These are phyloP conservation scores for Helicoverpa armigera DNA, from an alignment of 1,140 invertebrate genomes.

Conservation along the genomic window DNA sequence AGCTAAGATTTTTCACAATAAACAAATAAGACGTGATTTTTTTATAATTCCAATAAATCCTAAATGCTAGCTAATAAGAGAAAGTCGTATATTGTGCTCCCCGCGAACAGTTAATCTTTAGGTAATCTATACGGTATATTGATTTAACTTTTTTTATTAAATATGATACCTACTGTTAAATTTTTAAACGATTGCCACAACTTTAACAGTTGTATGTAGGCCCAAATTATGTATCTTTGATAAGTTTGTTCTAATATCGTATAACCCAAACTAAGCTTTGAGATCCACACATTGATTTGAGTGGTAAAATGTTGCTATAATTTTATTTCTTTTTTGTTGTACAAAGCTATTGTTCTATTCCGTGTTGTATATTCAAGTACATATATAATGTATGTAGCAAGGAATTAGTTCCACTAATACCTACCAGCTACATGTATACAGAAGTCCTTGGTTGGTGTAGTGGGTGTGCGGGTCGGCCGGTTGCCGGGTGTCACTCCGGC, in stretches of 20 bases:
- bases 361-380: no score
- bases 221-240: not conserved
- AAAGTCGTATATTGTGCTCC: not conserved
- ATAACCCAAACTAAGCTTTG: not conserved
- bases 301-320: no score
- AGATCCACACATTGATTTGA: no score
- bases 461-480: not conserved
- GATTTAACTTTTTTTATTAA: conserved; percentile 19
- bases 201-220: not conserved
- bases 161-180: not conserved
- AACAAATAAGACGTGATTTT: not conserved
- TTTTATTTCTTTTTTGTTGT: no score
- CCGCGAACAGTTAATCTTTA: conserved; percentile 20
- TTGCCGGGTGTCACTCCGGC: not conserved
- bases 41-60: conserved; percentile 25
- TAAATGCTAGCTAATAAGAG: conserved; percentile 30
- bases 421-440: no score
- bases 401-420: no score
- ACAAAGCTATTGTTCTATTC: no score
- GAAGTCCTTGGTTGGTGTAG: not conserved
- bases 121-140: conserved; percentile 19
- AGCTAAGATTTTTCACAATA: not conserved
- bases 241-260: not conserved
- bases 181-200: not conserved
- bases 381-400: no score